Percentiles rank a stretch among this genome's conserved stretches.
These are phyloP conservation scores for Vireo griseus DNA, from an alignment of 2,797 vertebrate genomes.

Conservation along the genomic window DNA sequence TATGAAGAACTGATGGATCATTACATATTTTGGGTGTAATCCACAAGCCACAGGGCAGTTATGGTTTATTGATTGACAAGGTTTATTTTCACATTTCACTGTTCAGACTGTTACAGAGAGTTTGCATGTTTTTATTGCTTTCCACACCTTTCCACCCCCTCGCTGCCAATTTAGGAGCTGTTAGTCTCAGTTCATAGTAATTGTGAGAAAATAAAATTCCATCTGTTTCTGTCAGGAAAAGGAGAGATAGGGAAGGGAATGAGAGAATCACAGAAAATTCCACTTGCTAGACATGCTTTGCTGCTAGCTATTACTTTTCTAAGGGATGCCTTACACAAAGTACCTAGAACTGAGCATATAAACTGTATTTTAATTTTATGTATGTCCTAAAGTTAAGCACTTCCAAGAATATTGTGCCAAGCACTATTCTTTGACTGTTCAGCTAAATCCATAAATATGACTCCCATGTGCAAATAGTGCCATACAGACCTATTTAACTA, in stretches of 20 bases:
- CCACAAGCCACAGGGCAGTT: not conserved
- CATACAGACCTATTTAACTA: not conserved
- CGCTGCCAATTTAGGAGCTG: conserved; percentile 51
- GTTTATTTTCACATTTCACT: conserved; percentile 12
- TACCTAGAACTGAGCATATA: not conserved
- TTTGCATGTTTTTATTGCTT: conserved; percentile 24
- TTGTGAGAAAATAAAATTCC: conserved; percentile 55
- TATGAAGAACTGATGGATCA: not conserved
- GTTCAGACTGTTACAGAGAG: not conserved
- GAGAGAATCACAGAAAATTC: conserved; percentile 51
- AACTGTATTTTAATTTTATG: not conserved
- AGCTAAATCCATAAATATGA: not conserved
- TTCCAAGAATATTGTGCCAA: not conserved
- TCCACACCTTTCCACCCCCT: conserved; percentile 56
- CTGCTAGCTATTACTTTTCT: conserved; percentile 7
- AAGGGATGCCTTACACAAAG: not conserved
- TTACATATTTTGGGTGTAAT: not conserved
- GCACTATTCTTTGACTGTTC: not conserved
- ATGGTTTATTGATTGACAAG: not conserved
- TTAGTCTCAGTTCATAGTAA: conserved; percentile 56
- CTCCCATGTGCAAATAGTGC: not conserved
- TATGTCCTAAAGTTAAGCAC: not conserved
- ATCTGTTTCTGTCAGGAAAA: conserved; percentile 42
- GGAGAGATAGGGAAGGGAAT: not conserved
- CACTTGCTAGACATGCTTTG: conserved; percentile 38